Evolutionary conservation across 2,888 invertebrate species (phyloP).

Genomic region (Melanotus villosus): DNA sequence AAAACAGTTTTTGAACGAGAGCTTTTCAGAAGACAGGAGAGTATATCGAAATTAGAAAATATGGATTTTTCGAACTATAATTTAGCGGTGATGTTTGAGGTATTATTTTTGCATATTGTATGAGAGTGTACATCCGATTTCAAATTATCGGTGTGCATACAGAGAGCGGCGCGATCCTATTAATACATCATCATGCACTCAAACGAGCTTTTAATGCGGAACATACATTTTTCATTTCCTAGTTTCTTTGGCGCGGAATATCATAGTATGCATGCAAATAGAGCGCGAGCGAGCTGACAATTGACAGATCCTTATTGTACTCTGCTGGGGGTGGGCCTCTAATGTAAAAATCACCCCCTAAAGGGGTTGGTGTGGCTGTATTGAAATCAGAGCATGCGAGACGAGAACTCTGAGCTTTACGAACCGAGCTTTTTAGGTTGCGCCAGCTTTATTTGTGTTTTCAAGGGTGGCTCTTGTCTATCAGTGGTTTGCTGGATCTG

Average conservation of each 20-base stretch:
- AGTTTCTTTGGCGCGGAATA: conserved; percentile 56
- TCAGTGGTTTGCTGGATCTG: conserved; percentile 44
- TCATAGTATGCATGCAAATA: conserved; percentile 60
- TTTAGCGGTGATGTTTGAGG: no score
- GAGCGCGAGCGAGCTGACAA: conserved; percentile 63
- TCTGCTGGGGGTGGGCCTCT: conserved; percentile 52
- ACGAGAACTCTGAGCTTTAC: conserved; percentile 51
- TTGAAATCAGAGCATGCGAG: conserved; percentile 63
- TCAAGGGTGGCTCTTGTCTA: conserved; percentile 50
- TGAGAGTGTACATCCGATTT: neutral
- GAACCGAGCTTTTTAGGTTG: conserved; percentile 51
- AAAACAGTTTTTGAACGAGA: no score
- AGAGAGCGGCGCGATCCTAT: conserved; percentile 52
- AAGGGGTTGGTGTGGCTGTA: conserved; percentile 63
- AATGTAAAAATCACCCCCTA: conserved; percentile 65
- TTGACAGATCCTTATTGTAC: conserved; percentile 67
- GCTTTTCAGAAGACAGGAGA: no score
- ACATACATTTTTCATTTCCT: conserved; percentile 65
- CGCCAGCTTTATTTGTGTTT: conserved; percentile 59
- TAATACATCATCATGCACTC: conserved; percentile 55
- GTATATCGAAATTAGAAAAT: no score
- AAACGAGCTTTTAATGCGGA: conserved; percentile 62
- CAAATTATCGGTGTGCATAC: conserved; percentile 27
- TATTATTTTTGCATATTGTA: neutral
- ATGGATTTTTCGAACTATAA: no score